A percentile compares a stretch with the other conserved stretches of the same genome.
These are phyloP conservation scores for Nibea albiflora DNA, from an alignment of 2,113 vertebrate genomes.

Conservation along the genomic window DNA sequence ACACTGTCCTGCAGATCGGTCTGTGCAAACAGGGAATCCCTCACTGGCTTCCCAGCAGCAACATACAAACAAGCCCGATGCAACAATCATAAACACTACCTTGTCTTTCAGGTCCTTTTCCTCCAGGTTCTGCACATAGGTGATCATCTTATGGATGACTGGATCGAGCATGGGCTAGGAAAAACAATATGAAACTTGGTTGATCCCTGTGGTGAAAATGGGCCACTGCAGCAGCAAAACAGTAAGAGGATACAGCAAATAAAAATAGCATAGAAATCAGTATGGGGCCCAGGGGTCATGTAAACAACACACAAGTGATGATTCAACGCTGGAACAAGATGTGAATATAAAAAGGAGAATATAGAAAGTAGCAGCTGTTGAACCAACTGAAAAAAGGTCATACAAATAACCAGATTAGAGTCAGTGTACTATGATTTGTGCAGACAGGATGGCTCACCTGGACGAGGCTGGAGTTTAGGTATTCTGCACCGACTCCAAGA, in stretches of 20 bases:
- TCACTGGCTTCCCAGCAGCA: not conserved
- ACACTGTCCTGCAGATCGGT: not conserved
- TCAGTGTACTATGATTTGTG: not conserved
- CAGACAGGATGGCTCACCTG: constrained; percentile 86
- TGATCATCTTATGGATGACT: constrained; percentile 98
- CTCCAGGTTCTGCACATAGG: constrained; percentile 96
- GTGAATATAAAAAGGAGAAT: not conserved
- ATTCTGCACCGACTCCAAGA: constrained; percentile 95
- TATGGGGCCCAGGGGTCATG: not conserved
- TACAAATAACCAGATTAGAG: not conserved
- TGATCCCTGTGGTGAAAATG: not conserved
- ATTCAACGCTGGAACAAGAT: not conserved
- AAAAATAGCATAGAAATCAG: constrained; percentile 26
- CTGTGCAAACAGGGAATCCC: not conserved
- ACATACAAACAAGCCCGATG: too few species aligned
- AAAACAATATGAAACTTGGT: constrained; percentile 40
- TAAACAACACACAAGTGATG: not conserved
- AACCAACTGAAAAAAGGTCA: not conserved
- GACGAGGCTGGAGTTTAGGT: constrained; percentile 94
- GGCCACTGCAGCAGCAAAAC: constrained; percentile 25
- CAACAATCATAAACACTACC: constrained; percentile 76
- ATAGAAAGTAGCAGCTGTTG: not conserved
- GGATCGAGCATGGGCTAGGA: constrained; percentile 97
- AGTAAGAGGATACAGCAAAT: constrained; percentile 26
- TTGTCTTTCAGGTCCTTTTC: constrained; percentile 99